A percentile compares a stretch with the other conserved stretches of the same genome.
Evolutionary conservation across 2,888 invertebrate genomes (phyloP).

Genomic region (Clusia tigrina): DNA sequence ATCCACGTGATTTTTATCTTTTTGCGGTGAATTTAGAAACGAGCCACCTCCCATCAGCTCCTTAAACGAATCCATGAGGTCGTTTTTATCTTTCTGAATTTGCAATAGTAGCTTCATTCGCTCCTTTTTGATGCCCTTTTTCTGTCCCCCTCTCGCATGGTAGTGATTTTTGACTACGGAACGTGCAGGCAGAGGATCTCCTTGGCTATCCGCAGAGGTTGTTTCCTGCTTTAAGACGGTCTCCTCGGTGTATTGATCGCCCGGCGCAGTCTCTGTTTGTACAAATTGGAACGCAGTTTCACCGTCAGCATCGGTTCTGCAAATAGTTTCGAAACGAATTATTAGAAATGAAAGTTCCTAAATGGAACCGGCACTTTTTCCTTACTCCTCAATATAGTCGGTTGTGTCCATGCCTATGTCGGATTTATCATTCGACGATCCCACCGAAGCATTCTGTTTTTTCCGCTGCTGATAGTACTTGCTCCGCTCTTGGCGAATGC

Average conservation of each 20-base stretch:
- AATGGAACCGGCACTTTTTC: too few species aligned
- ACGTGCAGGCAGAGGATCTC: not conserved
- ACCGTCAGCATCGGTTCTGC: constrained; percentile 29
- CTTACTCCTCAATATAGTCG: constrained; percentile 38
- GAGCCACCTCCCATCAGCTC: constrained; percentile 52
- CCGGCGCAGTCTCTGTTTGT: constrained; percentile 35
- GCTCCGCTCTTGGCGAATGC: constrained; percentile 55
- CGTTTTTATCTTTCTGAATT: constrained; percentile 58
- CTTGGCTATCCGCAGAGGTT: constrained; percentile 30
- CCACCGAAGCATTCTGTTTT: constrained; percentile 34
- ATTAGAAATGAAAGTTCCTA: not conserved
- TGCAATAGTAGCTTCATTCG: constrained; percentile 51
- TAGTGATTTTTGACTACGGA: not conserved
- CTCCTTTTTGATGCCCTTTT: constrained; percentile 40
- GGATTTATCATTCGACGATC: constrained; percentile 36
- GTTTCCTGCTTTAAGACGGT: constrained; percentile 36
- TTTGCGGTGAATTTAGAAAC: constrained; percentile 29
- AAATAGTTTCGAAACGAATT: not conserved
- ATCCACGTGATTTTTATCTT: constrained; percentile 54
- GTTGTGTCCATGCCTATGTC: constrained; percentile 36
- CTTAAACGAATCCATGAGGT: constrained; percentile 59
- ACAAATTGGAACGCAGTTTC: constrained; percentile 35
- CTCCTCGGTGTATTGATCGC: constrained; percentile 38
- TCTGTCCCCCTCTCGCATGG: not conserved
- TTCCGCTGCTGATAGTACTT: constrained; percentile 55